phyloP scores from a whole-genome alignment of 2,113 vertebrate species.

The Sinosuthora webbiana region DNA sequence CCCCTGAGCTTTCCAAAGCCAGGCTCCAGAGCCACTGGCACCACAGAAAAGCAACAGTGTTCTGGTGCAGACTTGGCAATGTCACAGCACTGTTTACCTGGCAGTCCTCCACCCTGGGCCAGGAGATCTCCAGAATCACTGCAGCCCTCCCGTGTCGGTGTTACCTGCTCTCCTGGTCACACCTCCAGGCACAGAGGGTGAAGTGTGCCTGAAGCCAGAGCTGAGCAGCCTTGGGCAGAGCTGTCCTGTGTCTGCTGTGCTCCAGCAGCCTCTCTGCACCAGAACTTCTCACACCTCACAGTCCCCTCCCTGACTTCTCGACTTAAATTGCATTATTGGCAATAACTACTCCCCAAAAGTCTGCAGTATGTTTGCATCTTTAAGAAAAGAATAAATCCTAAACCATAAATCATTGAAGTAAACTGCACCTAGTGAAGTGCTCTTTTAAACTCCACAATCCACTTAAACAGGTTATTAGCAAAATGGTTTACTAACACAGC shows the following conservation, averaged over 20 bases:
- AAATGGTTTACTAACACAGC: background rate
- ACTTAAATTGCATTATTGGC: background rate
- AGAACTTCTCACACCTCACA: background rate
- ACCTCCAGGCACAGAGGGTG: background rate
- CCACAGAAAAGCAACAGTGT: background rate
- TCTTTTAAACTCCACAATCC: background rate
- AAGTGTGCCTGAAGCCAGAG: background rate
- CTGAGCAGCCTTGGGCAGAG: background rate
- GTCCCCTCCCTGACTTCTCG: background rate
- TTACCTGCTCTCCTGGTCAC: background rate
- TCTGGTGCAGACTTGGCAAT: background rate
- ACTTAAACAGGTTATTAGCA: background rate
- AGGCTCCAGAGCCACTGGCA: background rate
- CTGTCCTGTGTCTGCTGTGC: accelerated
- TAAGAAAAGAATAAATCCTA: background rate
- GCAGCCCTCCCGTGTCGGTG: background rate
- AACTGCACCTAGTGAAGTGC: background rate
- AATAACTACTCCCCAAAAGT: background rate
- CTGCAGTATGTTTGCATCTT: background rate
- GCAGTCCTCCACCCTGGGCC: background rate
- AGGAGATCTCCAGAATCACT: background rate
- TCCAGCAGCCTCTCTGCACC: background rate
- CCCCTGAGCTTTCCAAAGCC: background rate
- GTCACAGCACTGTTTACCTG: background rate
- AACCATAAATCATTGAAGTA: background rate